Evolutionary conservation across 2,797 vertebrate species (phyloP), one percentile per base, ranked within the genome.

Genomic region (Mallotus villosus): DNA sequence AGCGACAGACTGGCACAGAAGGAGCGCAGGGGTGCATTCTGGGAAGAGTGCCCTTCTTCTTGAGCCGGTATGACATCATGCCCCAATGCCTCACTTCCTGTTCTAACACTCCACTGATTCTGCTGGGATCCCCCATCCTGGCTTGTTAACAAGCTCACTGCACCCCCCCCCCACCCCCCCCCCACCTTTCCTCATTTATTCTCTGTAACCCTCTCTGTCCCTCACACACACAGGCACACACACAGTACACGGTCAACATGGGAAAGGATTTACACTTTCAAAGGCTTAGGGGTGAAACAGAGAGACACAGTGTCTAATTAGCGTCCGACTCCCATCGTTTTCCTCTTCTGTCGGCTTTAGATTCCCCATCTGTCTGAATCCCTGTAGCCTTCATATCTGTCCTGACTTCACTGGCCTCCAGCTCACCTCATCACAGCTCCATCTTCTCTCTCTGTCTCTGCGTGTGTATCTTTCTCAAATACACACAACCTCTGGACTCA

Each of bases 211-310:
- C 63, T n/a, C 11, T 22, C 60, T 53, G 2, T 49, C 4, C 63
- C 49, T 41, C 29, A 60, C 16, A 61, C 60, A 37, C 29, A 46
- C 63, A n/a, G 57, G 29, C 32, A 27, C 63, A 27, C 53, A 73
- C 63, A 72, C 41, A 29, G 1, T n/a, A 51, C 41, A 16, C 1
- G 3, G 22, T 11, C 21, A 60, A 60, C 3, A 60, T 16, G 25
- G 22, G 22, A 59, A 60, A 59, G n/a, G 0, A 59, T 59, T 59
- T 59, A 21, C 21, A 41, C 24, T 59, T 59, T 3, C 57, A 59
- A 59, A 60, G 58, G 11, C 22, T 60, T 25, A 60, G 58, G 58
- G 25, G 14, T 60, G 25, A 25, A 59, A 25, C 58, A 21, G 9
- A 25, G 8, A 24, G 58, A 60, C 3, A 60, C 21, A 17, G 25